A percentile compares a stretch with the other conserved stretches of the same genome.
Conservation (phyloP, 2,888 invertebrate species). For the Drosophila merina region DNA sequence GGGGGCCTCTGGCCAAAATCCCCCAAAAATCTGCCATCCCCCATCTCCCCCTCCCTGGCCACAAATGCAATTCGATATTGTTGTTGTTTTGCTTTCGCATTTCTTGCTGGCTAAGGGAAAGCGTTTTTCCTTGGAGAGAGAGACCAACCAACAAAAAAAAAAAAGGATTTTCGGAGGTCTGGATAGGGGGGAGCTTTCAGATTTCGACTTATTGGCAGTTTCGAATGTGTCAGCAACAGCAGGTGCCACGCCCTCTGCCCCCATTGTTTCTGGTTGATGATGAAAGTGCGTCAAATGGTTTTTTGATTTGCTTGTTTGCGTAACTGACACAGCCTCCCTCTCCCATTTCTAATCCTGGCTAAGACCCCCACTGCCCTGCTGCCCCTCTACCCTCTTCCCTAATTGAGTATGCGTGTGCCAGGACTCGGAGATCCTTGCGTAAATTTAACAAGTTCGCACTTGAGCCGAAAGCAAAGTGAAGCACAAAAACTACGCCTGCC, state of each 20-base stretch:
- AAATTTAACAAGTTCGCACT: constrained; percentile 78
- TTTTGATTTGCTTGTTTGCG: constrained; percentile 76
- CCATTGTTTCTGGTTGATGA: constrained; percentile 58
- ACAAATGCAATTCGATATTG: constrained; percentile 59
- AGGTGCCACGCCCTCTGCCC: constrained; percentile 55
- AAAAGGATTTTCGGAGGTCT: not conserved
- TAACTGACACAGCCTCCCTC: constrained; percentile 55
- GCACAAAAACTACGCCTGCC: constrained; percentile 56
- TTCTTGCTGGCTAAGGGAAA: not conserved
- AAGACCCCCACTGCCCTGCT: not conserved
- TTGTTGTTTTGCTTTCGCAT: constrained; percentile 45
- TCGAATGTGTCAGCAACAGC: constrained; percentile 75
- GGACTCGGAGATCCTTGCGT: constrained; percentile 63
- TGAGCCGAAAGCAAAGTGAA: constrained; percentile 63
- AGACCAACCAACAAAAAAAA: not conserved
- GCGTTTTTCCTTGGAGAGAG: not conserved
- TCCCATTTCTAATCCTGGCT: not conserved
- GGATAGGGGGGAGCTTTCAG: not conserved
- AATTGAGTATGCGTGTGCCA: constrained; percentile 77
- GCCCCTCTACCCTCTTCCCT: constrained; percentile 21
- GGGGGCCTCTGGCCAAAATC: not conserved
- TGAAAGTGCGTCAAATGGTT: constrained; percentile 80
- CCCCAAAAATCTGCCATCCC: not conserved
- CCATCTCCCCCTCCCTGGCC: not conserved
- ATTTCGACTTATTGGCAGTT: constrained; percentile 72